These are phyloP conservation scores for Saccostrea cuccullata DNA, from an alignment of 1,140 invertebrate genomes.

Conservation along the genomic window DNA sequence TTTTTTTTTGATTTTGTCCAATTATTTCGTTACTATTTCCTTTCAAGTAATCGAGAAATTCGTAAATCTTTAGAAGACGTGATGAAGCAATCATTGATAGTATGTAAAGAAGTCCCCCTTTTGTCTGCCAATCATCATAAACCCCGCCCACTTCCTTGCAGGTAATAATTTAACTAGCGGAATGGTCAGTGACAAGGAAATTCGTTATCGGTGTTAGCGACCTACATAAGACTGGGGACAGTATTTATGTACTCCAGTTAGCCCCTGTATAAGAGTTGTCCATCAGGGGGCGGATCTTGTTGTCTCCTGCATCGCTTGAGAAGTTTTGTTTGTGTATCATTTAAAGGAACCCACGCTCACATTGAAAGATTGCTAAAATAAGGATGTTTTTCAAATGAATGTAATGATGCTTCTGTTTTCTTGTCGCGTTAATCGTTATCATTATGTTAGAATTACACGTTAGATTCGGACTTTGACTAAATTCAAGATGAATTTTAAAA, in stretches of 20 bases:
- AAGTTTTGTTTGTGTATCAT: conserved; percentile 34
- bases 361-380: not conserved
- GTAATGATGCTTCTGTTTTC: not conserved
- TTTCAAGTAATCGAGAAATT: not conserved
- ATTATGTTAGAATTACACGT: not conserved
- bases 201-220: conserved; percentile 9
- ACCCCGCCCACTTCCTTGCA: conserved; percentile 19
- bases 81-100: conserved; percentile 1
- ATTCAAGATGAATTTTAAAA: not conserved
- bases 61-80: conserved; percentile 1
- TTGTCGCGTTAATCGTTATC: not conserved
- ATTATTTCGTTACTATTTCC: conserved; percentile 20
- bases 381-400: not conserved
- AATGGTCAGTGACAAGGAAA: conserved; percentile 28
- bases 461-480: not conserved
- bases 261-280: not conserved
- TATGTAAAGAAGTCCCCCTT: not conserved
- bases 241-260: not conserved
- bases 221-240: conserved; percentile 24
- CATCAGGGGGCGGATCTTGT: not conserved
- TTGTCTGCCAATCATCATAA: not conserved
- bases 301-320: not conserved
- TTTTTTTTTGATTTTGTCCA: conserved; percentile 27
- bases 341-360: not conserved
- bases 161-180: conserved; percentile 10